Evolutionary conservation across 2,797 vertebrate genomes (phyloP), one percentile per base, ranked within the genome.

Genomic region (Rhodeus uyekii): DNA sequence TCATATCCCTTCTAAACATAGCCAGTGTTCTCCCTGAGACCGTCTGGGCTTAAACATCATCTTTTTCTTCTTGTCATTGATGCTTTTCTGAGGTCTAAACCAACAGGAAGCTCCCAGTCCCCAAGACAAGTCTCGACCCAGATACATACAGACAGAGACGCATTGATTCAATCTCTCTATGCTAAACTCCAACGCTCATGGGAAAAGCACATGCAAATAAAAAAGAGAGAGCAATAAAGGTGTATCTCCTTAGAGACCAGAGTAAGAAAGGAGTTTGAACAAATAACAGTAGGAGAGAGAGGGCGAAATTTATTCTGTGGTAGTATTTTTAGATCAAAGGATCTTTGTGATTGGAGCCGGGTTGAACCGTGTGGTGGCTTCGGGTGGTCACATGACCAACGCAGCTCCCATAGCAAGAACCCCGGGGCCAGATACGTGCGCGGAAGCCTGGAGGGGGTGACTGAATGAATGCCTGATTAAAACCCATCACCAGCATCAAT

Each of bases 241-340:
- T 76, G 77, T 68, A 80, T 76, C 55, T 80, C 84, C 65, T 42
- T 22, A n/a, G 80, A 80, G 81, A 77, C 5, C 6, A 8, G 50
- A 61, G 50, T 27, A 13, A 46, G 22, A 74, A 55, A 34, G 24
- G 63, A 53, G 61, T 29, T 36, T 50, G 65, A 76, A 50, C 36
- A 71, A 83, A 78, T 77, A 63, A 22, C 10, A 63, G 22, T 29
- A 64, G 74, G 9, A 27, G 7, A 80, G 32, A 82, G 38, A 82
- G 38, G 55, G 55, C 71, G 34, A 61, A 39, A 75, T 60, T 61
- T 65, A 83, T 87, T 42, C 77, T 29, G 39, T 39, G 18, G 22
- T 4, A 80, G 81, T 87, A 89, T 90, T 87, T 85, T 84, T 87
- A 90, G 90, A 89, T 91, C 85, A 89, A 83, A 87, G 89, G 58